A percentile compares a stretch with the other conserved stretches of the same genome.
Evolutionary conservation across 2,888 invertebrate genomes (phyloP).

Genomic region (Barypeithes pellucidus): DNA sequence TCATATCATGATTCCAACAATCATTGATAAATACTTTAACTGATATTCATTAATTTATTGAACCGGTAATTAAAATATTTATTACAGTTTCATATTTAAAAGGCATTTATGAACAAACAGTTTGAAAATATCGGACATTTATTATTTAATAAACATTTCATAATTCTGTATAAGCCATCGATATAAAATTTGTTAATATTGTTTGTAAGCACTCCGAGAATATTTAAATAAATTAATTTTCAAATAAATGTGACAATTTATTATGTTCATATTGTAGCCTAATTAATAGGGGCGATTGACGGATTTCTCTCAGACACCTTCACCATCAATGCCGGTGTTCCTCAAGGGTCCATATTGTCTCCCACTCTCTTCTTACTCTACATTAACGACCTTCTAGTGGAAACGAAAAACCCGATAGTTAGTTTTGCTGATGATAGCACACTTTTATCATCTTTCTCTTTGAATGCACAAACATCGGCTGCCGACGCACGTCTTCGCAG

Average conservation of each 20-base stretch:
- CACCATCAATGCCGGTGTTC: too few species aligned
- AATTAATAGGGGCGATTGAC: not conserved
- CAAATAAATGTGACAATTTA: not conserved
- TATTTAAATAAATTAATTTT: constrained; percentile 6
- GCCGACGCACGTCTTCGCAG: too few species aligned
- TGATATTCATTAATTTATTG: constrained; percentile 43
- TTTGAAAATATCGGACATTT: constrained; percentile 28
- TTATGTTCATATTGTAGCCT: not conserved
- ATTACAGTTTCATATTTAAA: constrained; percentile 47
- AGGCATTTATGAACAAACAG: constrained; percentile 38
- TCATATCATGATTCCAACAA: not conserved
- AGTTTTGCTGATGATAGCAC: too few species aligned
- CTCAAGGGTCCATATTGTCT: too few species aligned
- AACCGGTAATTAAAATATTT: constrained; percentile 51
- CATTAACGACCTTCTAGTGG: too few species aligned
- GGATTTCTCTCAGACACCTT: too few species aligned
- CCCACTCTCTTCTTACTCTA: too few species aligned
- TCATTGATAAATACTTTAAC: constrained; percentile 39
- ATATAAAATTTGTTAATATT: constrained; percentile 16
- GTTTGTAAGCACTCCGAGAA: not conserved
- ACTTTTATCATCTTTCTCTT: too few species aligned
- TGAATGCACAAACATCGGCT: too few species aligned
- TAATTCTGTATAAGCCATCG: not conserved
- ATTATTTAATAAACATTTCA: constrained; percentile 29
- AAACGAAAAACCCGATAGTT: too few species aligned